A percentile compares a stretch with the other conserved stretches of the same genome.
phyloP scores from a whole-genome alignment of 2,113 vertebrate genomes.

The Bos javanicus region DNA sequence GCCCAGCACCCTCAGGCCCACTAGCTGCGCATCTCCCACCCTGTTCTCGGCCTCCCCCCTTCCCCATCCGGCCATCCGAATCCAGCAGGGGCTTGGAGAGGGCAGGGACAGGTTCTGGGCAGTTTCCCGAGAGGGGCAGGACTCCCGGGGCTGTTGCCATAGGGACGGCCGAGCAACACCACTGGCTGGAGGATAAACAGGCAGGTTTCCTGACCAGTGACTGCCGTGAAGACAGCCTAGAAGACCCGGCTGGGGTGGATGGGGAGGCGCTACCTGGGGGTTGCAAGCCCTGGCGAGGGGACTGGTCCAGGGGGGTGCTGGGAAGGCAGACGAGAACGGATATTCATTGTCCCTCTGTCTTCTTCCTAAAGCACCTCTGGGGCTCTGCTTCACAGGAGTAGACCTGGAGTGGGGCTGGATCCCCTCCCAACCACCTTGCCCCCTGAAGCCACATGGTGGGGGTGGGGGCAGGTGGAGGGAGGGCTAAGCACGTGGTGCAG shows the following conservation, averaged over 20 bases:
- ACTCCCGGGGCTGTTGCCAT: slow-evolving; percentile 68
- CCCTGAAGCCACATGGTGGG: not conserved
- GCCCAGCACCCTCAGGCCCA: not conserved
- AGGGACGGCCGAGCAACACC: slow-evolving; percentile 52
- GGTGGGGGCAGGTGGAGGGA: not conserved
- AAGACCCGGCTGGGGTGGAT: not conserved
- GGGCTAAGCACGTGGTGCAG: not conserved
- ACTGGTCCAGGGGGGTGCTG: not conserved
- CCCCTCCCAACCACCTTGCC: not conserved
- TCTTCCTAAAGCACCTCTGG: not conserved
- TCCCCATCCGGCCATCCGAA: not conserved
- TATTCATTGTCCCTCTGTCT: not conserved
- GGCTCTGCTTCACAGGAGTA: not conserved
- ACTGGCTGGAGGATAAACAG: slow-evolving; percentile 53
- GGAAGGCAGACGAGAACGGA: not conserved
- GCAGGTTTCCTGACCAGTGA: slow-evolving; percentile 59
- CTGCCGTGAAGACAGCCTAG: not conserved
- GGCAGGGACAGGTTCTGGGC: slow-evolving; percentile 49
- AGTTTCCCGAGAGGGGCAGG: slow-evolving; percentile 41
- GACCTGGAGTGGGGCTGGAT: not conserved
- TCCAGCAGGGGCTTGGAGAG: not conserved
- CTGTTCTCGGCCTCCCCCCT: not conserved
- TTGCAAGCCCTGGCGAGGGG: not conserved
- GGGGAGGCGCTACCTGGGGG: not conserved
- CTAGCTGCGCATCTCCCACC: not conserved